These are phyloP conservation scores for Drosophila melanocephala DNA, from an alignment of 2,888 invertebrate genomes.

Conservation along the genomic window DNA sequence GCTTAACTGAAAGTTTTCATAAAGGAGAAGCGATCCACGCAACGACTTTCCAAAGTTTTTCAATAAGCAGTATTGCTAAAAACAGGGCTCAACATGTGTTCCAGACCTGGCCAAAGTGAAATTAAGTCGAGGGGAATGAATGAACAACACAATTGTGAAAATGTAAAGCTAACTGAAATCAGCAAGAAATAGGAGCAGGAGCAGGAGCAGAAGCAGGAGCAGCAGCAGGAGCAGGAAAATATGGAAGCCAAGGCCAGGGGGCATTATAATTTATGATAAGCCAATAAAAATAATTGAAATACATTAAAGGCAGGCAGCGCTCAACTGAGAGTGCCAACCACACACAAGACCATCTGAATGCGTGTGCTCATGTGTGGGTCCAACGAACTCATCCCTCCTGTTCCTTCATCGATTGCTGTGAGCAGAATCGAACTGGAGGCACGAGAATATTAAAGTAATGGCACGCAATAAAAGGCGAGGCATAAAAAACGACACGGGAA, in stretches of 20 bases:
- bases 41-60: slow-evolving; percentile 50
- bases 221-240: slow-evolving; percentile 33
- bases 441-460: slow-evolving; percentile 66
- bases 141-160: slow-evolving; percentile 39
- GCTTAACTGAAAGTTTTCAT: slow-evolving; percentile 45
- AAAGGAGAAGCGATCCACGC: slow-evolving; percentile 25
- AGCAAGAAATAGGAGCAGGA: background rate
- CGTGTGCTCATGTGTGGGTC: slow-evolving; percentile 30
- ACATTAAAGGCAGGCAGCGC: slow-evolving; percentile 59
- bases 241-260: slow-evolving; percentile 61
- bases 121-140: background rate
- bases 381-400: slow-evolving; percentile 41
- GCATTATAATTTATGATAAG: slow-evolving; percentile 71
- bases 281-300: slow-evolving; percentile 78
- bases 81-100: slow-evolving; percentile 59
- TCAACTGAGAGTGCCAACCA: slow-evolving; percentile 38
- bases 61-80: slow-evolving; percentile 52
- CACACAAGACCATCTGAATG: slow-evolving; percentile 40
- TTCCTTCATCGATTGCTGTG: slow-evolving; percentile 51
- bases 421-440: slow-evolving; percentile 31
- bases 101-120: slow-evolving; percentile 1
- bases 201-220: background rate
- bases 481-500: slow-evolving; percentile 47
- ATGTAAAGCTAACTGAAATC: slow-evolving; percentile 24
- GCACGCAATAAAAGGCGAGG: slow-evolving; percentile 61